Conservation (phyloP, 2,888 invertebrate species). For the Choreutis nemorana region DNA sequence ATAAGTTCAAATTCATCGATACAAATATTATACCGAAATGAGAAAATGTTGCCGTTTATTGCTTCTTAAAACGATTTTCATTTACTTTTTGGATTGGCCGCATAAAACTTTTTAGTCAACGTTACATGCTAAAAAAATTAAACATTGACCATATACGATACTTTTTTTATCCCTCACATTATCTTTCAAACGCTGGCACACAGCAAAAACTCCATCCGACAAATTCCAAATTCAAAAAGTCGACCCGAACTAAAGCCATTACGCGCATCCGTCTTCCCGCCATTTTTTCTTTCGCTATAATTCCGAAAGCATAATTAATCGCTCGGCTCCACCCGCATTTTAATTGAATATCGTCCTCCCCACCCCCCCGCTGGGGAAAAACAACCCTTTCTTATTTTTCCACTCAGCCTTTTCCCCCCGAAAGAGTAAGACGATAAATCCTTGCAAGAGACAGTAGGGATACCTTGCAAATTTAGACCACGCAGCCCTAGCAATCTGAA, state of each 20-base stretch:
- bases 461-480: slow-evolving; percentile 32
- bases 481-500: slow-evolving; percentile 4
- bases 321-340: slow-evolving; percentile 41
- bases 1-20: too few relatives aligned
- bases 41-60: too few relatives aligned
- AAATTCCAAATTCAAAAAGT: slow-evolving; percentile 9
- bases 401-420: slow-evolving; percentile 36
- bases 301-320: slow-evolving; percentile 55
- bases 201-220: slow-evolving; percentile 6
- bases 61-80: too few relatives aligned
- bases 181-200: too few relatives aligned
- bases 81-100: too few relatives aligned
- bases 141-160: too few relatives aligned
- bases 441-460: slow-evolving; percentile 59
- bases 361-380: slow-evolving; percentile 48
- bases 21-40: too few relatives aligned
- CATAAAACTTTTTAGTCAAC: too few relatives aligned
- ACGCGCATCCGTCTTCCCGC: slow-evolving; percentile 9
- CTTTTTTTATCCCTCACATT: too few relatives aligned
- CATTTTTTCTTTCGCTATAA: slow-evolving; percentile 16
- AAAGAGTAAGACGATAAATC: slow-evolving; percentile 66
- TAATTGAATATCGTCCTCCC: slow-evolving; percentile 58
- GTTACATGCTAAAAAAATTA: too few relatives aligned
- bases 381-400: slow-evolving; percentile 65
- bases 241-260: slow-evolving; percentile 4